These are phyloP conservation scores for Zaprionus lineosus DNA, from an alignment of 2,888 invertebrate genomes.

Conservation along the genomic window DNA sequence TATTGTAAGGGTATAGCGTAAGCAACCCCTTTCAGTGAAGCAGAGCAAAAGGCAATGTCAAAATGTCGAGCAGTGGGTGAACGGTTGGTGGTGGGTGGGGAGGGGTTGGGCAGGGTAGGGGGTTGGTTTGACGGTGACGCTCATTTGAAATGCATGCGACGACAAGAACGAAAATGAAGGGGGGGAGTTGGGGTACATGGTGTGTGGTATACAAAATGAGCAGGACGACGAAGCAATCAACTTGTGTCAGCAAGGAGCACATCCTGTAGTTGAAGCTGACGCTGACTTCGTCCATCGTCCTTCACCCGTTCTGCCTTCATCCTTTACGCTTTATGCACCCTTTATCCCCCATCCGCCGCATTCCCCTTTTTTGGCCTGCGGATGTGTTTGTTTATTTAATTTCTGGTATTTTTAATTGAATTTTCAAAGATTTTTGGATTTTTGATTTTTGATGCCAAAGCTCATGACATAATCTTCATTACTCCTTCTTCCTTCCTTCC, in stretches of 20 bases:
- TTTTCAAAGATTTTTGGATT: constrained; percentile 60
- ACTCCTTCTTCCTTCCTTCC: constrained; percentile 57
- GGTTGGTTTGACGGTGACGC: constrained; percentile 47
- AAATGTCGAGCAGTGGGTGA: too few species aligned
- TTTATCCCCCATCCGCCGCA: too few species aligned
- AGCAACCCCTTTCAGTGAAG: constrained; percentile 48
- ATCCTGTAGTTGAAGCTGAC: constrained; percentile 51
- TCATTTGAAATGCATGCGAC: constrained; percentile 70
- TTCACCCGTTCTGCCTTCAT: too few species aligned
- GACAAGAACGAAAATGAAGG: constrained; percentile 30
- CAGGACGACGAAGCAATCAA: constrained; percentile 58
- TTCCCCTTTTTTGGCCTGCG: constrained; percentile 58
- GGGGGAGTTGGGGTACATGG: not conserved
- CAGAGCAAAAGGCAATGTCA: constrained; percentile 25
- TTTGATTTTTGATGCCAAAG: constrained; percentile 43
- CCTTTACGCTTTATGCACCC: too few species aligned
- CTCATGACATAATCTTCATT: constrained; percentile 14
- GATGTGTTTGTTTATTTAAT: constrained; percentile 72
- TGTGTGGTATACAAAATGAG: constrained; percentile 14
- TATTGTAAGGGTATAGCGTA: not conserved
- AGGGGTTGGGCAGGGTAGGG: constrained; percentile 12
- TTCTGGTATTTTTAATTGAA: constrained; percentile 76
- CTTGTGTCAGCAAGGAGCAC: constrained; percentile 56
- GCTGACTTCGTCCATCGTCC: too few species aligned
- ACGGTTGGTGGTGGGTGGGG: too few species aligned